A percentile compares a stretch with the other conserved stretches of the same genome.
Conservation (phyloP, 2,797 vertebrate genomes). For the Pangasius larnaudii region DNA sequence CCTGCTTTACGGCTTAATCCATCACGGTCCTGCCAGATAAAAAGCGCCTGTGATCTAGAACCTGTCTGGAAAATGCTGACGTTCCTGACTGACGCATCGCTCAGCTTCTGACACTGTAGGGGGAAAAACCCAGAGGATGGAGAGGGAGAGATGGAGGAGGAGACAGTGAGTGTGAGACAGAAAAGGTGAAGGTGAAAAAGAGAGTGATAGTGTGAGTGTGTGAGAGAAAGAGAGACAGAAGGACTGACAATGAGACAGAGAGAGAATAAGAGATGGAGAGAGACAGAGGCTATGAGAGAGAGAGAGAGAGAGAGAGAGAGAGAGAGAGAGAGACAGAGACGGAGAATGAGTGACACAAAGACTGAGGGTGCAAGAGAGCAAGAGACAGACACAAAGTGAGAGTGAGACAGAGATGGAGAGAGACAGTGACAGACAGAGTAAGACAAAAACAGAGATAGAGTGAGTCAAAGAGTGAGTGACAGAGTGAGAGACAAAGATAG, state of each 20-base stretch:
- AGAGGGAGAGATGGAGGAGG: not conserved
- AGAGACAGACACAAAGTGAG: not conserved
- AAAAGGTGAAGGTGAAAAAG: not conserved
- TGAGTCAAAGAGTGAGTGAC: not conserved
- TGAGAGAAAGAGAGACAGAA: not conserved
- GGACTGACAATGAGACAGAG: not conserved
- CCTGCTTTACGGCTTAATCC: not conserved
- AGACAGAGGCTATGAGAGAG: too few relatives aligned
- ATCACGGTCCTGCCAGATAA: not conserved
- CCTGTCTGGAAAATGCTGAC: not conserved
- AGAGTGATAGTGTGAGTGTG: not conserved
- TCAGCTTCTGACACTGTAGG: not conserved
- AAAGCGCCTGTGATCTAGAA: not conserved
- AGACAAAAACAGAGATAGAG: not conserved
- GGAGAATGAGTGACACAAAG: too few relatives aligned
- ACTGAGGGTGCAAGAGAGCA: not conserved
- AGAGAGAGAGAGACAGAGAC: not conserved
- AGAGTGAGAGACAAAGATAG: not conserved
- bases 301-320: not conserved
- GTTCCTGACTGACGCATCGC: not conserved
- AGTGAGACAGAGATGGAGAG: not conserved
- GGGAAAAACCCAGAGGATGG: not conserved
- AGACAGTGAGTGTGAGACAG: not conserved
- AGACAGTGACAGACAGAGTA: not conserved
- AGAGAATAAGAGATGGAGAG: too few relatives aligned